These are phyloP conservation scores for Anodontia alba DNA, from an alignment of 2,888 invertebrate species.

Conservation along the genomic window DNA sequence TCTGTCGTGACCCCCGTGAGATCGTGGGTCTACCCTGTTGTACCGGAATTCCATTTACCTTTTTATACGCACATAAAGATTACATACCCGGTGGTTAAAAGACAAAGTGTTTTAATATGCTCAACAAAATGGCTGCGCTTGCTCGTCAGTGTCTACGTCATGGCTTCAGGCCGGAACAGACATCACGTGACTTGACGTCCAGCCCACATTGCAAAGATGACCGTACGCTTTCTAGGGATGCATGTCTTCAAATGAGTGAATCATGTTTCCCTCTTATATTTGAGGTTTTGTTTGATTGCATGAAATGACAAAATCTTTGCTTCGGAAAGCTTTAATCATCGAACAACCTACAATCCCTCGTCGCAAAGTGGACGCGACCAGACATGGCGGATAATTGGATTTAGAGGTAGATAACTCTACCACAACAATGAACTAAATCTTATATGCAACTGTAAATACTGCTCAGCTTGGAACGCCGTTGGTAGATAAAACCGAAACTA, in stretches of 20 bases:
- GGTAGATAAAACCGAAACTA: too few species aligned
- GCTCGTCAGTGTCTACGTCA: constrained; percentile 19
- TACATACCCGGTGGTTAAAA: too few species aligned
- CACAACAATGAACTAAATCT: not conserved
- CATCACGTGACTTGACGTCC: constrained; percentile 4
- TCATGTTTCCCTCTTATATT: not conserved
- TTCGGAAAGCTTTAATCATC: not conserved
- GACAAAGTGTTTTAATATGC: not conserved
- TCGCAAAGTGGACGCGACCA: not conserved
- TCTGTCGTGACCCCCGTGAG: too few species aligned
- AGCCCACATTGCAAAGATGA: not conserved
- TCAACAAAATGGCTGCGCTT: constrained; percentile 14
- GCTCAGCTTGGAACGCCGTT: too few species aligned
- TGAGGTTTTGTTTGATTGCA: not conserved
- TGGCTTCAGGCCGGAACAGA: constrained; percentile 6
- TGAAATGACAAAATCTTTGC: not conserved
- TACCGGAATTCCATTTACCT: too few species aligned
- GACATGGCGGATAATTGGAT: constrained; percentile 2
- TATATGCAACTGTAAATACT: not conserved
- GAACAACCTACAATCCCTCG: not conserved
- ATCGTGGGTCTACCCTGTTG: too few species aligned
- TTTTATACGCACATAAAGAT: too few species aligned
- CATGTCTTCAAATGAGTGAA: not conserved
- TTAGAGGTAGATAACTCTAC: not conserved
- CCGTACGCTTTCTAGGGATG: not conserved